Conservation (phyloP, 2,888 invertebrate genomes). For the Polydrusus cervinus region DNA sequence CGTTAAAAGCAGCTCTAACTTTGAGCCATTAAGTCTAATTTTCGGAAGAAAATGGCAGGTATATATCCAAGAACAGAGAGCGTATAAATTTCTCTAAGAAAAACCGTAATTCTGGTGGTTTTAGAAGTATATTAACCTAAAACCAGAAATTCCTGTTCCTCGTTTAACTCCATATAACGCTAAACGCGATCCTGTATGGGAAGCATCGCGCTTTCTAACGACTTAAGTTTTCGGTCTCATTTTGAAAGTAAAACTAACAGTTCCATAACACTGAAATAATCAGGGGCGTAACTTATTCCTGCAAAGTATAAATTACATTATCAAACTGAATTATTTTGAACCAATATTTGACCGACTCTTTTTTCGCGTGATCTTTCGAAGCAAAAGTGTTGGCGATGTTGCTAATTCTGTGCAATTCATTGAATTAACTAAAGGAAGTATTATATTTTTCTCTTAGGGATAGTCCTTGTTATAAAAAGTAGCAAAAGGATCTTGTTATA, state of each 20-base stretch:
- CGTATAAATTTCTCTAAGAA: constrained; percentile 24
- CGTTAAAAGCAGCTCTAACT: background rate
- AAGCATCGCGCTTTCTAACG: constrained; percentile 57
- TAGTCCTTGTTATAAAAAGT: no score
- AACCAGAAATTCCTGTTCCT: constrained; percentile 47
- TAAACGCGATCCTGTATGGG: constrained; percentile 51
- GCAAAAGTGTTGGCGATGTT: no score
- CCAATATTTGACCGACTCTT: no score
- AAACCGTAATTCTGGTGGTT: constrained; percentile 38
- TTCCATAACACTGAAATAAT: constrained; percentile 62
- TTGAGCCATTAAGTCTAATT: background rate
- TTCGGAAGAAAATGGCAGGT: constrained; percentile 21
- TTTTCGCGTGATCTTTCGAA: no score
- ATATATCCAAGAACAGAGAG: constrained; percentile 2
- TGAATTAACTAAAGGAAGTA: no score
- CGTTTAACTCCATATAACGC: constrained; percentile 50
- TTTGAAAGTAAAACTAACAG: constrained; percentile 63
- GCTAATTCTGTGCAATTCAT: no score
- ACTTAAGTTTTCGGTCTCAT: constrained; percentile 63
- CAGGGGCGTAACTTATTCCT: no score
- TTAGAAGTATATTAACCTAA: constrained; percentile 46
- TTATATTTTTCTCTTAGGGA: no score
- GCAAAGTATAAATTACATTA: no score
- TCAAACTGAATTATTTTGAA: no score
- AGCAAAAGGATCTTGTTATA: no score